Percentiles rank a stretch among this genome's conserved stretches.
These are phyloP conservation scores for Drosophila mettleri DNA, from an alignment of 2,888 invertebrate genomes.

Conservation along the genomic window DNA sequence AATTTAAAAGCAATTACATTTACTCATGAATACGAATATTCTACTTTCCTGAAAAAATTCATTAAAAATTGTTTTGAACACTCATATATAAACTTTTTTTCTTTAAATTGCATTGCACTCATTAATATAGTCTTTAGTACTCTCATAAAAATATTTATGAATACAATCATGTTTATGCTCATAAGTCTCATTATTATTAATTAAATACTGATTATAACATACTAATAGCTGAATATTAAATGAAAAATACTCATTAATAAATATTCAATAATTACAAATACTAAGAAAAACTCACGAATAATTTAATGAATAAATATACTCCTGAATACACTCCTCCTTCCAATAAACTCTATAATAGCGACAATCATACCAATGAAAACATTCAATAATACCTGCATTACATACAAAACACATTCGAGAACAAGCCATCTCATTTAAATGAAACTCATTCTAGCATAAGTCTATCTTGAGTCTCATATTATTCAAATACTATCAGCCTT, in stretches of 20 bases:
- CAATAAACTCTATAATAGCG: too few species aligned
- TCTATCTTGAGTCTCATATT: neutral
- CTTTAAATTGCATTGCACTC: too few species aligned
- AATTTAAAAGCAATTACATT: too few species aligned
- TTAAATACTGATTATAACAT: neutral
- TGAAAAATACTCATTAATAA: neutral
- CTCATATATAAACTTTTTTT: too few species aligned
- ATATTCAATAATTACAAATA: neutral
- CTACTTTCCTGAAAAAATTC: too few species aligned
- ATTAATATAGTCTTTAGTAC: neutral
- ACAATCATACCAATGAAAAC: neutral
- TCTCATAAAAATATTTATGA: neutral
- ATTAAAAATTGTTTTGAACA: too few species aligned
- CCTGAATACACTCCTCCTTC: too few species aligned
- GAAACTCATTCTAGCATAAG: neutral
- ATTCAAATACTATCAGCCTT: constrained; percentile 5
- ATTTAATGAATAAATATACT: too few species aligned
- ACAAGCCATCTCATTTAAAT: neutral
- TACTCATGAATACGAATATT: too few species aligned
- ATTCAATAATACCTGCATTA: neutral
- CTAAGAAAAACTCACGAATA: neutral
- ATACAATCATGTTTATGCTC: neutral
- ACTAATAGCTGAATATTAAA: neutral
- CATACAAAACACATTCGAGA: neutral
- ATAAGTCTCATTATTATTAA: neutral